Evolutionary conservation across 2,113 vertebrate genomes (phyloP), one percentile per base, ranked within the genome.

Genomic region (Tragelaphus strepsiceros): DNA sequence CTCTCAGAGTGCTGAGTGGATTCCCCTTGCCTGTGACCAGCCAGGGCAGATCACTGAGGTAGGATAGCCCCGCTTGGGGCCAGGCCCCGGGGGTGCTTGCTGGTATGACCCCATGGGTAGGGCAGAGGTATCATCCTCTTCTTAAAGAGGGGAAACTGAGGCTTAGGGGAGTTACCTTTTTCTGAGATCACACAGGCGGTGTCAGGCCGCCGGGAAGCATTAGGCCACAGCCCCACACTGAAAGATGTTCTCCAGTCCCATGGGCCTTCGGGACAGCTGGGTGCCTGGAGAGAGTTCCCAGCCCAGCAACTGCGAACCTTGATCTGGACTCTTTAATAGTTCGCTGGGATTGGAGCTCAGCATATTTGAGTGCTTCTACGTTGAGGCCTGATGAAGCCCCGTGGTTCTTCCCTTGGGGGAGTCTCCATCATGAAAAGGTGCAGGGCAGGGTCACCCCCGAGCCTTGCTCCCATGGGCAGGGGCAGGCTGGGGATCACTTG

Each of bases 401-500:
- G 59, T 74, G 81, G 74, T 17, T 94, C 88, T 93, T 85, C 85
- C 83, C 91, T 97, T 88, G 5, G 26, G 83, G 67, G 91, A 71
- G 59, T 97, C 94, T 78, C 30, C 24, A 1, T 87, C 93, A 32
- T 28, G 84, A 96, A 80, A 84, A 84, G 80, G n/a, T 5, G 1
- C 17, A 32, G 35, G 35, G 49, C 46, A 10, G 5, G 16, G n/a
- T 85, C 43, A 56, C 28, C 90, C 67, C 80, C 1, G 8, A 93
- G 86, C 96, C 56, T 64, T 56, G 84, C 86, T 71, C 80, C 84
- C 62, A 0, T 53, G 92, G 91, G 83, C 94, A 80, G 53, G 32
- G 24, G n/a, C 53, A 64, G 89, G 59, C 51, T 78, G 39, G 32
- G 58, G 95, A 90, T 91, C 32, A 96, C 93, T 91, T 96, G 81